phyloP scores from a whole-genome alignment of 2,888 invertebrate species.

The Pollenia griseotomentosa region DNA sequence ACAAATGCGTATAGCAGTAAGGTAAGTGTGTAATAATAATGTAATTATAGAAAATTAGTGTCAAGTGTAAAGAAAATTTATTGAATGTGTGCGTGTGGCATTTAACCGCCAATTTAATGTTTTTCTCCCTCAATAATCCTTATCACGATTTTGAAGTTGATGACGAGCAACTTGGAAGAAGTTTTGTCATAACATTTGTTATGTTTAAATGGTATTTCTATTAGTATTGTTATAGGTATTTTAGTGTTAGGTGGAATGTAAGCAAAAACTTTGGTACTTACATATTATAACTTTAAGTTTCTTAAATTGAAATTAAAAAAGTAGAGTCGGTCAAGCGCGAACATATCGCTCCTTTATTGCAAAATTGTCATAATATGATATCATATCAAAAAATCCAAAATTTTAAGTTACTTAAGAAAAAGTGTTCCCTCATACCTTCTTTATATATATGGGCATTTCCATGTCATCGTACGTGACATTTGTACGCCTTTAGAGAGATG shows the following conservation, averaged over 20 bases:
- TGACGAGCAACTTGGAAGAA: neutral
- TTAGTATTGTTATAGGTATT: neutral
- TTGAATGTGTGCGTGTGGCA: neutral
- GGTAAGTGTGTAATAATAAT: conserved; percentile 77
- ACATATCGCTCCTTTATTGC: no score
- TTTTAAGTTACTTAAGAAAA: no score
- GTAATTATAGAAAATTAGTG: conserved; percentile 16
- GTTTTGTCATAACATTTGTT: conserved; percentile 8
- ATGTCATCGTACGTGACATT: no score
- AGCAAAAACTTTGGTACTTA: no score
- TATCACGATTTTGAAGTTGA: neutral
- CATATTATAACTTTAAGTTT: neutral
- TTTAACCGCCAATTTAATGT: conserved; percentile 30
- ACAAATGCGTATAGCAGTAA: conserved; percentile 82
- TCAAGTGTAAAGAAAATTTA: conserved; percentile 8
- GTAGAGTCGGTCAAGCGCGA: no score
- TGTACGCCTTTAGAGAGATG: no score
- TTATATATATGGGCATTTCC: no score
- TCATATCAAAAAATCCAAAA: no score
- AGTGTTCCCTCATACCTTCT: no score
- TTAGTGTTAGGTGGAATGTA: no score
- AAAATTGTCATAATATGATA: no score
- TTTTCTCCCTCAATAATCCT: neutral
- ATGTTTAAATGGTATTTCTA: neutral
- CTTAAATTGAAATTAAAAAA: no score